These are phyloP conservation scores for Bombylius major DNA, from an alignment of 2,888 invertebrate species.

Conservation along the genomic window DNA sequence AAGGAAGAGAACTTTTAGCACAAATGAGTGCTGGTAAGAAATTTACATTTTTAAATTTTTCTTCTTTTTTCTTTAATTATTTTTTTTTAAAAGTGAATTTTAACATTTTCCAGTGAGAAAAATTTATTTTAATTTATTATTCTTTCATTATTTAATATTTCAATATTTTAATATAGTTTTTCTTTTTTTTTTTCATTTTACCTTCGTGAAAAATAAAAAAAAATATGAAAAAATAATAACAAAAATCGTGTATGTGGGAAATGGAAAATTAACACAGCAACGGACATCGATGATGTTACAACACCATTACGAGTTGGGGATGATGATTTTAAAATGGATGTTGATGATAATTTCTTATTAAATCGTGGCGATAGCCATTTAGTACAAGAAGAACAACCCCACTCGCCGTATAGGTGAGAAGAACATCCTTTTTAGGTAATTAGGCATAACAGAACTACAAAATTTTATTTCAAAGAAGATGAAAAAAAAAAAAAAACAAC, in stretches of 20 bases:
- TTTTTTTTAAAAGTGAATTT: no score
- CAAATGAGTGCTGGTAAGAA: constrained; percentile 30
- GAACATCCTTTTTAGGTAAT: constrained; percentile 26
- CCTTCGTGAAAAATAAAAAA: no score
- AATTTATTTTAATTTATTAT: no score
- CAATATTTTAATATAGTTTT: no score
- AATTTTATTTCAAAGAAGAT: constrained; percentile 7
- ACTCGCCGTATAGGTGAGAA: constrained; percentile 34
- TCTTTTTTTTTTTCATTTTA: no score
- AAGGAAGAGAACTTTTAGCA: constrained; percentile 44
- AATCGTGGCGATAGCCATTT: constrained; percentile 28
- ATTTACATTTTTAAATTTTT: no score
- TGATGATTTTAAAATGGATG: constrained; percentile 29
- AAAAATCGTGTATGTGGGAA: background rate
- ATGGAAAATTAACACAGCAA: constrained; percentile 15
- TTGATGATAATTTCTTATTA: constrained; percentile 26
- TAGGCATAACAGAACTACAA: constrained; percentile 20
- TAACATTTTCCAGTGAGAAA: no score
- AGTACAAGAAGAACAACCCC: constrained; percentile 25
- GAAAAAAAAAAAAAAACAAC: constrained; percentile 2
- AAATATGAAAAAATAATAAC: background rate
- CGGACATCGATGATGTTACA: constrained; percentile 32
- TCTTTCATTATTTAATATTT: no score
- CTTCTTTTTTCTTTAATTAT: no score
- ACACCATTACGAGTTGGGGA: constrained; percentile 34